These are phyloP conservation scores for Tillus elongatus DNA, from an alignment of 2,888 invertebrate genomes.

Conservation along the genomic window DNA sequence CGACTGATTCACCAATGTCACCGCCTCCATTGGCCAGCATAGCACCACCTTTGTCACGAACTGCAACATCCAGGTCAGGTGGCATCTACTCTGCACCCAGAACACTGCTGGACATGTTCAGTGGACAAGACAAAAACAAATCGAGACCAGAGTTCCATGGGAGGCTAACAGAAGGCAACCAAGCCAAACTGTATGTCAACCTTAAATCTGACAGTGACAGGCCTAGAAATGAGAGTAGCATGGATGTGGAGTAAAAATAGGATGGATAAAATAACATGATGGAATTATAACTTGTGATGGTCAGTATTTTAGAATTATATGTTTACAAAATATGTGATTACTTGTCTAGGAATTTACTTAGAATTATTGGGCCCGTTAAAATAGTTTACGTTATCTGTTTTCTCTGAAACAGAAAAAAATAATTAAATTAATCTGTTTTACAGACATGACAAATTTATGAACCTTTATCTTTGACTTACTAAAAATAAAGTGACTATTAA, in stretches of 20 bases:
- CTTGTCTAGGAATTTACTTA: no score
- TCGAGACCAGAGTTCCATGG: slow-evolving; percentile 52
- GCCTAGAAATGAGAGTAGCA: slow-evolving; percentile 38
- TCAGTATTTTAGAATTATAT: no score
- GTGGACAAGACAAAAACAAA: slow-evolving; percentile 45
- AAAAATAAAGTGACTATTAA: no score
- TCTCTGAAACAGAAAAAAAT: no score
- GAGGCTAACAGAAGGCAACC: slow-evolving; percentile 45
- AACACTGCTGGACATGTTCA: slow-evolving; percentile 62
- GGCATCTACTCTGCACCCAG: slow-evolving; percentile 36
- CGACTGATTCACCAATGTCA: slow-evolving; percentile 79
- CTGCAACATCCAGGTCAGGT: slow-evolving; percentile 26
- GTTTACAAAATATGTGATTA: no score
- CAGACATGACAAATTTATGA: no score
- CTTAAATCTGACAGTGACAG: slow-evolving; percentile 47
- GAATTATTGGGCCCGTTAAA: no score
- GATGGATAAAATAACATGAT: no score
- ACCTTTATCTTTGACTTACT: no score
- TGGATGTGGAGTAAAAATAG: slow-evolving; percentile 35
- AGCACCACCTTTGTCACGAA: slow-evolving; percentile 27
- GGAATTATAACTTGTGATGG: no score
- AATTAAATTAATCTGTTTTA: no score
- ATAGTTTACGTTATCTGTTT: no score
- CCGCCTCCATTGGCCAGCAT: slow-evolving; percentile 52
- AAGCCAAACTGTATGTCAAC: slow-evolving; percentile 68